Percentiles rank a stretch among this genome's conserved stretches.
Conservation (phyloP, 2,888 invertebrate genomes). For the Xylocampa areola region DNA sequence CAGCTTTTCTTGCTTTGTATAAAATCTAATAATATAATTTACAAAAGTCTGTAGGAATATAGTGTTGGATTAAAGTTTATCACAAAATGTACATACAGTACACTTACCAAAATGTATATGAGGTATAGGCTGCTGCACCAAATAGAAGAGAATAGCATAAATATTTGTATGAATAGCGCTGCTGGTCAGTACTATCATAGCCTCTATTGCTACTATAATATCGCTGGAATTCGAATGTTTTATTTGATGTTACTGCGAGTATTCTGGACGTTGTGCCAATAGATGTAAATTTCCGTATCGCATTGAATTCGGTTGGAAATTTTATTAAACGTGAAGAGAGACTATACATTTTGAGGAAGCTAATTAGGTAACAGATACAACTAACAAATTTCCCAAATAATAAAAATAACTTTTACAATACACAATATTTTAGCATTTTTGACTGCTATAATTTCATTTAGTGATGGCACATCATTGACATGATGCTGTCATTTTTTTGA, state of each 20-base stretch:
- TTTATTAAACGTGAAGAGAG: constrained; percentile 68
- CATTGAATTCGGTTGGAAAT: constrained; percentile 66
- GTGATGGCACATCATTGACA: too few species aligned
- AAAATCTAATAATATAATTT: too few species aligned
- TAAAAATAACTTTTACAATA: constrained; percentile 42
- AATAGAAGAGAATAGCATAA: constrained; percentile 76
- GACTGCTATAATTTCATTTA: constrained; percentile 4
- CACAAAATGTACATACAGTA: constrained; percentile 2
- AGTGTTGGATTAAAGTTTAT: too few species aligned
- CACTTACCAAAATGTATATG: constrained; percentile 80
- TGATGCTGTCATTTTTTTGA: too few species aligned
- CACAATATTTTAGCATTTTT: constrained; percentile 22
- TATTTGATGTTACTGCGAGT: constrained; percentile 55
- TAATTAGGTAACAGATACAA: constrained; percentile 1
- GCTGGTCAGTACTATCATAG: constrained; percentile 45
- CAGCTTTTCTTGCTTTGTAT: too few species aligned
- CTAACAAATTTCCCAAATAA: constrained; percentile 17
- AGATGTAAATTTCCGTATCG: constrained; percentile 64
- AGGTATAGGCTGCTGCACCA: constrained; percentile 74
- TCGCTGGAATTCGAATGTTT: constrained; percentile 55
- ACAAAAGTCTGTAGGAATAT: too few species aligned
- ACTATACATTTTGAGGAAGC: constrained; percentile 67
- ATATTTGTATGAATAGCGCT: constrained; percentile 67
- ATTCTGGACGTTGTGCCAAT: constrained; percentile 59
- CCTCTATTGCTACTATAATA: constrained; percentile 58